Evolutionary conservation across 2,888 invertebrate species (phyloP).

Genomic region (Acleris emargana): DNA sequence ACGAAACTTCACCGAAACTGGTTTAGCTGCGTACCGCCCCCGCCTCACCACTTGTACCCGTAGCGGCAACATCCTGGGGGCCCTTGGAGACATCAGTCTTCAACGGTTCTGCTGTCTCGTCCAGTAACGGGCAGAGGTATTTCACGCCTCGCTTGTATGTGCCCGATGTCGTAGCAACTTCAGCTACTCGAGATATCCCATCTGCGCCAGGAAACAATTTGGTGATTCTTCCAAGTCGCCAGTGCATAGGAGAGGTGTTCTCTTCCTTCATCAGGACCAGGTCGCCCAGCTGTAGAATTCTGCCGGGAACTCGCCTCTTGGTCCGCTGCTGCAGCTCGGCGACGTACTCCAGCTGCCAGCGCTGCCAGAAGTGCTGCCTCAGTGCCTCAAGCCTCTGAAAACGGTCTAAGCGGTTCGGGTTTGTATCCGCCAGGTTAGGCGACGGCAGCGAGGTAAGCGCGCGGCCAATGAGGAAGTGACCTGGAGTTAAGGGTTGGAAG

Average conservation of each 20-base stretch:
- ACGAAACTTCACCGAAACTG: too few relatives aligned
- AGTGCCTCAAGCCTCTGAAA: too few relatives aligned
- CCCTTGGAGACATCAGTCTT: slow-evolving; percentile 7
- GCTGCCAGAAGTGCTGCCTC: neutral
- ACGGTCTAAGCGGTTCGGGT: too few relatives aligned
- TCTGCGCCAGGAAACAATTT: neutral
- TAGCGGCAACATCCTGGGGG: slow-evolving; percentile 4
- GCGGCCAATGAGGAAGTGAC: too few relatives aligned
- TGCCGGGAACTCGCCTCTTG: neutral
- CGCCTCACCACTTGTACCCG: too few relatives aligned
- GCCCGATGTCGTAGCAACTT: neutral
- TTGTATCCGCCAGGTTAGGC: too few relatives aligned
- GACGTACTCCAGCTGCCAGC: neutral
- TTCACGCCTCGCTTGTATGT: neutral
- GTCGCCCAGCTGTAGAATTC: neutral
- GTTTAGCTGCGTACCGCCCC: too few relatives aligned
- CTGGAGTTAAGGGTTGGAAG: too few relatives aligned
- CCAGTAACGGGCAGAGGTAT: slow-evolving; percentile 1
- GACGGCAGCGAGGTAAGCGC: too few relatives aligned
- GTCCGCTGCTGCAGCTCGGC: neutral
- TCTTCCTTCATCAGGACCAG: neutral
- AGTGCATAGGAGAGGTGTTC: neutral
- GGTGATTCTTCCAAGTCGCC: neutral
- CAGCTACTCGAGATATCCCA: neutral
- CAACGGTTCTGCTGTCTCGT: neutral